Conservation (phyloP, 2,797 vertebrate genomes). For the Nyctalus aviator region DNA sequence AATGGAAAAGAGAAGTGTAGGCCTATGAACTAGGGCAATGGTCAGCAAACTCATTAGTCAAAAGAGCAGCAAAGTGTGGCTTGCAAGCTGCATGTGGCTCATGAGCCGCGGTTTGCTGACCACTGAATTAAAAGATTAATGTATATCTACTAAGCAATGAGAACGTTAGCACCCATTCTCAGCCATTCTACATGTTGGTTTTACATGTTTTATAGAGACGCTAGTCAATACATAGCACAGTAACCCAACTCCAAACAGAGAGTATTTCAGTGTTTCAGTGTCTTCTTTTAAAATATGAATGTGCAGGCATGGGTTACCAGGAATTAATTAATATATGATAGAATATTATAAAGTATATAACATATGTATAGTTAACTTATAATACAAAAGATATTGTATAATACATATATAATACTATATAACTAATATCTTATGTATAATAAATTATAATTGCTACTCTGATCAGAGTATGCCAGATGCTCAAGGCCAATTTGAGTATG, state of each 20-base stretch:
- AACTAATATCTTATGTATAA: not conserved
- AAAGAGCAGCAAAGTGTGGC: too few relatives aligned
- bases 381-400: not conserved
- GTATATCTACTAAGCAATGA: not conserved
- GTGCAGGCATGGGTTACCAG: not conserved
- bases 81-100: too few relatives aligned
- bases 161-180: not conserved
- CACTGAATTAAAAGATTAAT: not conserved
- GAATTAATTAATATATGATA: not conserved
- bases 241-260: not conserved
- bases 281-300: not conserved
- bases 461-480: too few relatives aligned
- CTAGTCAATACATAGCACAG: not conserved
- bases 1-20: not conserved
- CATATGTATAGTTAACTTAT: not conserved
- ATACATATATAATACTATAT: not conserved
- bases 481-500: too few relatives aligned
- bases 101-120: too few relatives aligned
- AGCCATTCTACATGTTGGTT: not conserved
- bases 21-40: not conserved
- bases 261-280: not conserved
- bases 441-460: not conserved
- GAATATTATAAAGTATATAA: not conserved
- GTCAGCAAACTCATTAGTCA: too few relatives aligned
- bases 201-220: not conserved